Evolutionary conservation across 2,797 vertebrate species (phyloP).

Genomic region (Pseudochirops cupreus): DNA sequence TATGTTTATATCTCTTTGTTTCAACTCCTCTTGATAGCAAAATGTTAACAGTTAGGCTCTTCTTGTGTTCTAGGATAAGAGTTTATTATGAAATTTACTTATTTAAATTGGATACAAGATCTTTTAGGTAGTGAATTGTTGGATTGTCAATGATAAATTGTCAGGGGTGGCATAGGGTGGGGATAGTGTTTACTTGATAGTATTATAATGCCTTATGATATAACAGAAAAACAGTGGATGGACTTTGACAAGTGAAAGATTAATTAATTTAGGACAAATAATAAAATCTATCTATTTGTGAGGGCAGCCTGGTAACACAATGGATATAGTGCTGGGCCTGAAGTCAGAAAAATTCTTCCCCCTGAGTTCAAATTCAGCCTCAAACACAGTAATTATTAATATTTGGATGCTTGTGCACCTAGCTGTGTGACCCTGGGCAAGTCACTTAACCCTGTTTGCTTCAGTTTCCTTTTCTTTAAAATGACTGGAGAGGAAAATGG

Average conservation of each 20-base stretch:
- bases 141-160: neutral
- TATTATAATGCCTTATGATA: neutral
- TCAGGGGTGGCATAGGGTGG: neutral
- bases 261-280: neutral
- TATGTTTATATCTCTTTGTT: neutral
- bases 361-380: neutral
- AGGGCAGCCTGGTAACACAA: neutral
- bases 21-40: neutral
- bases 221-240: neutral
- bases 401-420: neutral
- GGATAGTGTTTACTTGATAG: neutral
- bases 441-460: neutral
- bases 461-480: neutral
- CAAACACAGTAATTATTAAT: neutral
- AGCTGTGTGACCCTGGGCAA: neutral
- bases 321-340: neutral
- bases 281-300: neutral
- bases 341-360: neutral
- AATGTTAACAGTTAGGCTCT: too few relatives aligned
- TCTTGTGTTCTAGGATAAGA: neutral
- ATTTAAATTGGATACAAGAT: neutral
- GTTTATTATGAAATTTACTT: neutral
- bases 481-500: neutral
- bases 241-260: neutral
- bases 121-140: neutral